Conservation (phyloP, 2,888 invertebrate genomes). For the Drepanosiphum platanoidis region DNA sequence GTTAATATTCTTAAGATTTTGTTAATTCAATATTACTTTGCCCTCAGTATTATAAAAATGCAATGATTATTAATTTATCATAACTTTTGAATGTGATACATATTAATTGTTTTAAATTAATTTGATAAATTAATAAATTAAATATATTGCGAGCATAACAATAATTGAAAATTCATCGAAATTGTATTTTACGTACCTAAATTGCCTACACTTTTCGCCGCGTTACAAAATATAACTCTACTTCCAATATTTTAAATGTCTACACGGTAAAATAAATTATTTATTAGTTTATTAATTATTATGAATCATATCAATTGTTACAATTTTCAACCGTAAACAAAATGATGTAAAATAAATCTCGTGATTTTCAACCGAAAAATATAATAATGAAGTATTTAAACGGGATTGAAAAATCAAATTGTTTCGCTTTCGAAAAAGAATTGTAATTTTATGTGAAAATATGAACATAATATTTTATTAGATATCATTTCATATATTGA, state of each 20-base stretch:
- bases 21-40: neutral
- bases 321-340: neutral
- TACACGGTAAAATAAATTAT: neutral
- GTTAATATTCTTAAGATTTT: neutral
- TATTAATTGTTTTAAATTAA: too few relatives aligned
- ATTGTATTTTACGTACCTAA: conserved; percentile 2
- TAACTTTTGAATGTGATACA: neutral
- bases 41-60: neutral
- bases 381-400: neutral
- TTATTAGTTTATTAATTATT: neutral
- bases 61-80: neutral
- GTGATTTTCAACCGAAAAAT: neutral
- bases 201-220: conserved; percentile 56
- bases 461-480: neutral
- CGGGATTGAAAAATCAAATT: neutral
- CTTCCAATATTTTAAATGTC: neutral
- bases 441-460: neutral
- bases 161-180: neutral
- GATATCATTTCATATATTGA: neutral
- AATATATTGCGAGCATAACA: too few relatives aligned
- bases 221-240: conserved; percentile 21
- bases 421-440: neutral
- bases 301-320: too few relatives aligned
- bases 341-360: neutral
- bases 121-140: too few relatives aligned